A percentile compares a stretch with the other conserved stretches of the same genome.
Evolutionary conservation across 2,888 invertebrate species (phyloP).

Genomic region (Epistrophe eligans): DNA sequence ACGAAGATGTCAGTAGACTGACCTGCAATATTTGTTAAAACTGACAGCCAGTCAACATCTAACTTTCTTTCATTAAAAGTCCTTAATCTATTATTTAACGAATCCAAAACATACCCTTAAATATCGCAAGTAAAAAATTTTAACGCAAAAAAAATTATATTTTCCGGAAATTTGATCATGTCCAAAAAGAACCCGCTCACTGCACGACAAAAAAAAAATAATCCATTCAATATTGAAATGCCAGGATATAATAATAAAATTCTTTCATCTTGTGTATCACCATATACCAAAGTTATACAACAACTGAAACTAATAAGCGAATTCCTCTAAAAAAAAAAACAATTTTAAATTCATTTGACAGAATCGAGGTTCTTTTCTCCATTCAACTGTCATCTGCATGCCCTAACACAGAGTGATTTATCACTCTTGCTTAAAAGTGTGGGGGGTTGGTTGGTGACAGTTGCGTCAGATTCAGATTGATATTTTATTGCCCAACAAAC

Average conservation of each 20-base stretch:
- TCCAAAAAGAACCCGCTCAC: neutral
- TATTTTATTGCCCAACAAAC: slow-evolving; percentile 32
- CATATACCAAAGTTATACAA: neutral
- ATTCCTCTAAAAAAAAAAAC: slow-evolving; percentile 10
- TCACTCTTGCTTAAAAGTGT: slow-evolving; percentile 28
- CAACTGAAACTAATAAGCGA: slow-evolving; percentile 29
- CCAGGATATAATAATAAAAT: neutral
- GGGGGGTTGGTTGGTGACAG: slow-evolving; percentile 19
- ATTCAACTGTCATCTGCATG: slow-evolving; percentile 19
- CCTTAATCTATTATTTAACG: neutral
- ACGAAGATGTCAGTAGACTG: no score
- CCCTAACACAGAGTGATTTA: slow-evolving; percentile 53
- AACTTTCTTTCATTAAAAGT: no score
- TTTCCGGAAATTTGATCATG: neutral
- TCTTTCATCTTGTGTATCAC: neutral
- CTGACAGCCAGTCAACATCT: no score
- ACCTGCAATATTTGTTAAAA: no score
- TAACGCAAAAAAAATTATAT: neutral
- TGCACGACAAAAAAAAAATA: neutral
- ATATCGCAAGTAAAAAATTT: no score
- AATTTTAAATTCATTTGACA: slow-evolving; percentile 3
- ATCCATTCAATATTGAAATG: neutral
- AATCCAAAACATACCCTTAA: neutral
- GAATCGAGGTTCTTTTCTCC: neutral
- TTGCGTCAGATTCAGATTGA: slow-evolving; percentile 46